Evolutionary conservation across 2,888 invertebrate species (phyloP), one percentile per base, ranked within the genome.

Genomic region (Meganola albula): DNA sequence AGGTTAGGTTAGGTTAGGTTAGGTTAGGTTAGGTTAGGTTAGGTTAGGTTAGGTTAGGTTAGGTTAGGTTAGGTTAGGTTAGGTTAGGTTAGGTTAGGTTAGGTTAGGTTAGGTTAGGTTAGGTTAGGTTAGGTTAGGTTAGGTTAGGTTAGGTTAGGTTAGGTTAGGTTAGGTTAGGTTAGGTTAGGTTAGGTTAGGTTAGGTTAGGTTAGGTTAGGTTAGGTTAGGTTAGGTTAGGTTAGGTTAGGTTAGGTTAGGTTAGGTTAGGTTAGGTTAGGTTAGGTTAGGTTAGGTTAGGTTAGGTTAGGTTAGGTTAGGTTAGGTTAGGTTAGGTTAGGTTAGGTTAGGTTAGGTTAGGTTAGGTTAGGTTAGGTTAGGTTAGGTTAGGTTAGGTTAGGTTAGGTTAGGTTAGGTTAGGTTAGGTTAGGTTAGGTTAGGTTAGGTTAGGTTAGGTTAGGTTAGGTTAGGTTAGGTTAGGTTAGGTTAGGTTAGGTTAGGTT

Each of bases 151-250:
- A 48, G 51, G 51, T 49, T 49, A 48, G 49, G 51, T 48, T 54
- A 44, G 48, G 48, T 50, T 48, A 52, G 53, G 53, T 48, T 48
- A 51, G 52, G 52, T 54, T 54, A 47, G 54, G 54, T 52, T 52
- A 50, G 53, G 51, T 55, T 34, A 50, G 48, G 52, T 50, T 52
- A 48, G 45, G 52, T 51, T 48, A 48, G 49, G 49, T 48, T 51
- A 47, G 48, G 48, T 48, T 51, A 45, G 45, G 53, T 48, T 51
- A 48, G 47, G 51, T 44, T 49, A 35, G 37, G 37, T 36, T 35
- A 31, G 52, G 44, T 51, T 48, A 42, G 48, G 49, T 46, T 52
- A 49, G 45, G 48, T 49, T 40, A 40, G 40, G 40, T 40, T 40
- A 40, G 43, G 43, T 43, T 43, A 43, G 43, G 43, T 43, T 43